Evolutionary conservation across 2,888 invertebrate species (phyloP).

Genomic region (Scaptomyza flava): DNA sequence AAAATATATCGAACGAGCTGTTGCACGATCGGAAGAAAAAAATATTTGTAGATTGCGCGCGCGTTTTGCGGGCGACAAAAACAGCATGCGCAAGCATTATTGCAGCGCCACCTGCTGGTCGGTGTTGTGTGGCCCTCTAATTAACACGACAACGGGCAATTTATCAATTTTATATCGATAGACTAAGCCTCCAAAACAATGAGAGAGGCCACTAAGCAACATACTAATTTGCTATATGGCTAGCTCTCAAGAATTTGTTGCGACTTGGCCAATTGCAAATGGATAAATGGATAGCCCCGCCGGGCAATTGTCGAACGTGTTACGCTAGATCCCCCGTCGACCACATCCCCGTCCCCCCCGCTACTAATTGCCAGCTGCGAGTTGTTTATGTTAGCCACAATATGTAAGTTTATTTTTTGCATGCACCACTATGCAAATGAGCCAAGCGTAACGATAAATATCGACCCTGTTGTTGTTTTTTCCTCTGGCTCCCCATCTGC

Average conservation of each 20-base stretch:
- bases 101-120: slow-evolving; percentile 65
- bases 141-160: slow-evolving; percentile 63
- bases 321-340: neutral
- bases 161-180: slow-evolving; percentile 57
- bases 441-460: slow-evolving; percentile 39
- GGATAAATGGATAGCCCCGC: slow-evolving; percentile 41
- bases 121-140: slow-evolving; percentile 55
- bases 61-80: slow-evolving; percentile 52
- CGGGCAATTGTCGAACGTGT: slow-evolving; percentile 19
- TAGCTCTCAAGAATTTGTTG: slow-evolving; percentile 20
- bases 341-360: neutral
- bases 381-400: slow-evolving; percentile 57
- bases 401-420: slow-evolving; percentile 26
- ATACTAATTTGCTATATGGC: slow-evolving; percentile 48
- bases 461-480: neutral
- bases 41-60: slow-evolving; percentile 22
- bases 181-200: slow-evolving; percentile 33
- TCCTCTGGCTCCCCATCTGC: neutral
- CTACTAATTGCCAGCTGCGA: slow-evolving; percentile 55
- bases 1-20: slow-evolving; percentile 26
- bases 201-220: slow-evolving; percentile 31
- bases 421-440: slow-evolving; percentile 61
- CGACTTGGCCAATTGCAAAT: slow-evolving; percentile 49
- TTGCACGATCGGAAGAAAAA: slow-evolving; percentile 18
- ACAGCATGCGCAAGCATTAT: slow-evolving; percentile 28